These are phyloP conservation scores for Scolopax rusticola DNA, from an alignment of 2,797 vertebrate genomes.

Conservation along the genomic window DNA sequence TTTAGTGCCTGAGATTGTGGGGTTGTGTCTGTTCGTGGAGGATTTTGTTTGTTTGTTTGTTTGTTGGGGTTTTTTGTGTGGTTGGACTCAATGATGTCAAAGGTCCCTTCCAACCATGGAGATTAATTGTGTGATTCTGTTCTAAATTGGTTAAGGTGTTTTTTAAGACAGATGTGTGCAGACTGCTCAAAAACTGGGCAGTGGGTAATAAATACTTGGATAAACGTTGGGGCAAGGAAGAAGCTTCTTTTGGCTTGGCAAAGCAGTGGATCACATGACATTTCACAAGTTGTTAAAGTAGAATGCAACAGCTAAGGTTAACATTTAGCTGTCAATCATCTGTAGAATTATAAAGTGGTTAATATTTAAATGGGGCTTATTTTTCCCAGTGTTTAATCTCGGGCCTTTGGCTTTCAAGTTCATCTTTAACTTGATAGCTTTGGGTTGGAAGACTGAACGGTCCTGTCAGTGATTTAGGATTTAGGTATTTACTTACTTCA, in stretches of 20 bases:
- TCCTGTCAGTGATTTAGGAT: background rate
- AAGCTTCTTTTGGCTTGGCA: background rate
- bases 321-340: background rate
- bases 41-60: no score
- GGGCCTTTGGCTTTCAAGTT: background rate
- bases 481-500: background rate
- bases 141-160: background rate
- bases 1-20: no score
- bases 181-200: background rate
- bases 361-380: conserved; percentile 37
- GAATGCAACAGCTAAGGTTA: background rate
- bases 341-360: background rate
- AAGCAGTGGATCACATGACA: background rate
- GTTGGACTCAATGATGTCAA: no score
- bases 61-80: no score
- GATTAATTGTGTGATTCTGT: no score
- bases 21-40: no score
- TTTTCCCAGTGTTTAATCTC: background rate
- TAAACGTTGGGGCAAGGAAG: background rate
- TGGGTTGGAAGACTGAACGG: background rate
- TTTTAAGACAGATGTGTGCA: accelerated
- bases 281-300: background rate
- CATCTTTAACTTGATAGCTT: background rate
- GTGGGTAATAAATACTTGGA: background rate
- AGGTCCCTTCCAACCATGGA: no score